Evolutionary conservation across 2,113 vertebrate genomes (phyloP).

Genomic region (Galeopterus variegatus): DNA sequence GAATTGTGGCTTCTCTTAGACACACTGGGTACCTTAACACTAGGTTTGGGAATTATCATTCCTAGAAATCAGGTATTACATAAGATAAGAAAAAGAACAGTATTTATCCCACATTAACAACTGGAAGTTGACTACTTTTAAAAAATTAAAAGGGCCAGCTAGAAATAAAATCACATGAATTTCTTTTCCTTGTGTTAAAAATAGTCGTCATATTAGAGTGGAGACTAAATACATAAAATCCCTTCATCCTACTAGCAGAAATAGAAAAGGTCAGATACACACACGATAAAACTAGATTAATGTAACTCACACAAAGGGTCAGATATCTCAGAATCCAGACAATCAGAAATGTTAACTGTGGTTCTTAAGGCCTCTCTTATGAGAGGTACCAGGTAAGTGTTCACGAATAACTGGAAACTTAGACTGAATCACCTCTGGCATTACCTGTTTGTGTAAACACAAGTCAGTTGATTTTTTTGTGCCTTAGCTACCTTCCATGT

Average conservation of each 20-base stretch:
- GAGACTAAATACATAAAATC: background rate
- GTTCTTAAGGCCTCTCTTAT: constrained; percentile 2
- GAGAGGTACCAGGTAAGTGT: background rate
- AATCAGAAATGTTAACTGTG: background rate
- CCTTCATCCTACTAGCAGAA: background rate
- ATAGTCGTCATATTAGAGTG: background rate
- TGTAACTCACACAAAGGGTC: background rate
- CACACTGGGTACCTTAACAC: background rate
- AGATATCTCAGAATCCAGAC: background rate
- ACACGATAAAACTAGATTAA: background rate
- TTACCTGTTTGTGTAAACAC: background rate
- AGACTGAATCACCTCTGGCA: background rate
- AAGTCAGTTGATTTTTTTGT: background rate
- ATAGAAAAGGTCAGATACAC: background rate
- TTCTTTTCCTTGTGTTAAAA: constrained; percentile 24
- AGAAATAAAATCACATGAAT: constrained; percentile 16
- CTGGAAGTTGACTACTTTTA: background rate
- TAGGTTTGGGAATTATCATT: background rate
- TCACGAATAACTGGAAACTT: background rate
- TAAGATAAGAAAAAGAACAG: background rate
- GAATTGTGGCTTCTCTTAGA: background rate
- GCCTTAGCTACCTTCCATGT: background rate
- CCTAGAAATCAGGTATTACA: background rate
- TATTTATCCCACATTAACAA: background rate
- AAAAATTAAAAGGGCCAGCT: background rate